Evolutionary conservation across 2,888 invertebrate genomes (phyloP).

Genomic region (Diploptera punctata): DNA sequence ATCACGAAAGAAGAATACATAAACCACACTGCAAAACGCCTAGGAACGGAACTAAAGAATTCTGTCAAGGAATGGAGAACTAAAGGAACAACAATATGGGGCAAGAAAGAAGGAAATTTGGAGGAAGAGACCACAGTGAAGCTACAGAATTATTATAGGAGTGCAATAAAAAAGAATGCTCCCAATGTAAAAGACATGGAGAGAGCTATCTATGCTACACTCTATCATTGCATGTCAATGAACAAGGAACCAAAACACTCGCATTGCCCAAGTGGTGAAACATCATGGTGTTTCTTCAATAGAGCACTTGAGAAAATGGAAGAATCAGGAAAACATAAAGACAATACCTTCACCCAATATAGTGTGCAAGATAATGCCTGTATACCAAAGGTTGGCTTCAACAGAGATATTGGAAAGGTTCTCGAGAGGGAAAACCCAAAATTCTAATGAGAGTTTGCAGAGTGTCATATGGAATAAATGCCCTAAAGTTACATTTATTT

Average conservation of each 20-base stretch:
- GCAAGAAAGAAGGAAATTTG: constrained; percentile 33
- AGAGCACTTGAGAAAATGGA: neutral
- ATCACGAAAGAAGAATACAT: constrained; percentile 40
- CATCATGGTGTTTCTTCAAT: neutral
- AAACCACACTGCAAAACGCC: constrained; percentile 42
- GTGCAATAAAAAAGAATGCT: neutral
- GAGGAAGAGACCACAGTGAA: neutral
- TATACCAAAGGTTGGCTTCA: neutral
- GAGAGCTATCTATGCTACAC: neutral
- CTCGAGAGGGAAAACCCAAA: neutral
- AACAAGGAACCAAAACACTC: neutral
- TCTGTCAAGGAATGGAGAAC: constrained; percentile 27
- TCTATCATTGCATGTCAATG: constrained; percentile 1
- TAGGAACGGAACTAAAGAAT: constrained; percentile 37
- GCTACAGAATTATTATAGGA: neutral
- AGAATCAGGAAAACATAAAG: neutral
- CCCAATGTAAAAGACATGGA: neutral
- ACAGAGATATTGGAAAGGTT: neutral
- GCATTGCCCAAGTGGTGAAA: neutral
- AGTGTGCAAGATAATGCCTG: neutral
- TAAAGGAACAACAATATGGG: constrained; percentile 34
- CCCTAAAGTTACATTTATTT: neutral
- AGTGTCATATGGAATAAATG: neutral
- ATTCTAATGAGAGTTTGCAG: neutral
- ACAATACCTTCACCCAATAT: neutral